Percentiles rank a stretch among this genome's conserved stretches.
These are phyloP conservation scores for Spodoptera frugiperda DNA, from an alignment of 1,140 invertebrate genomes.

Conservation along the genomic window DNA sequence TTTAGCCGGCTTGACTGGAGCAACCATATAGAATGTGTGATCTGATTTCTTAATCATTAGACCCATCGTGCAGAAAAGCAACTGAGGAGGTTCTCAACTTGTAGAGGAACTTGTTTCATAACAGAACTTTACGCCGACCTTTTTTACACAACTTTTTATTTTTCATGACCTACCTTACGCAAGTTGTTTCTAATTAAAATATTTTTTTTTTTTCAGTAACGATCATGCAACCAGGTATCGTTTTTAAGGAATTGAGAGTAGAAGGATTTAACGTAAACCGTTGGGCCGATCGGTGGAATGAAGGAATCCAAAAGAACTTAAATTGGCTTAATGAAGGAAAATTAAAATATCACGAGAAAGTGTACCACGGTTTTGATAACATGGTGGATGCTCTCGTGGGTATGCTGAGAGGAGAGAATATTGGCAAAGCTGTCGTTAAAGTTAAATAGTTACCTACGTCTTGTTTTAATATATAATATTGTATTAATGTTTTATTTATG, in stretches of 20 bases:
- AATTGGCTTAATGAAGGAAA: constrained; percentile 89
- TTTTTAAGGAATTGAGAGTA: constrained; percentile 87
- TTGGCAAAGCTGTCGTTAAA: constrained; percentile 89
- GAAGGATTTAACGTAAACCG: constrained; percentile 89
- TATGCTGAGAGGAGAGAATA: constrained; percentile 88
- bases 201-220: constrained; percentile 66
- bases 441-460: constrained; percentile 76
- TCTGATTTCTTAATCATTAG: too few relatives aligned
- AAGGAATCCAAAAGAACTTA: constrained; percentile 87
- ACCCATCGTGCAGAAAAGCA: too few relatives aligned
- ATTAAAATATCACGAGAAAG: constrained; percentile 88
- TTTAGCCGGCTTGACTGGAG: too few relatives aligned
- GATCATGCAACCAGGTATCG: constrained; percentile 75
- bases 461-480: too few relatives aligned
- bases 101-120: too few relatives aligned
- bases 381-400: constrained; percentile 89
- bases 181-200: too few relatives aligned
- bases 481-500: neutral
- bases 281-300: constrained; percentile 87
- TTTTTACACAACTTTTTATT: too few relatives aligned
- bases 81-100: too few relatives aligned
- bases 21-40: too few relatives aligned
- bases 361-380: constrained; percentile 90
- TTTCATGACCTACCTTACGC: too few relatives aligned
- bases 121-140: neutral